phyloP scores from a whole-genome alignment of 2,888 invertebrate species.

The Hirudinaria manillensis region DNA sequence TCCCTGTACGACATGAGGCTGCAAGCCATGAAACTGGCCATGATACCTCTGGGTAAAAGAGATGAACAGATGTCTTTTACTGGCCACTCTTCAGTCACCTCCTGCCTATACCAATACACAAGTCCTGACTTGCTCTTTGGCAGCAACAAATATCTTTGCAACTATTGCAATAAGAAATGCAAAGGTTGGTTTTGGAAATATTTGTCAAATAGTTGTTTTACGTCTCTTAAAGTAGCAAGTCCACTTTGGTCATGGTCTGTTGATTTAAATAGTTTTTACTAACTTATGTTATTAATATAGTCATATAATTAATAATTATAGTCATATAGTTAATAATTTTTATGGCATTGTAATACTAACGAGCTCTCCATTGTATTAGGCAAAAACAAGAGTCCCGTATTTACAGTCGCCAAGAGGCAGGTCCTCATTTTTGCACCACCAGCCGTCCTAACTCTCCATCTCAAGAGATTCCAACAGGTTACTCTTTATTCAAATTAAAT shows the following conservation, averaged over 20 bases:
- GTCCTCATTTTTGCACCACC: constrained; percentile 79
- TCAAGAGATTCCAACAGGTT: constrained; percentile 87
- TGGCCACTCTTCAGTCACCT: constrained; percentile 61
- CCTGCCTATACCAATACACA: constrained; percentile 87
- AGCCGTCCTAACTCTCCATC: constrained; percentile 83
- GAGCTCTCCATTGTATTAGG: neutral
- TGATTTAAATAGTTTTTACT: neutral
- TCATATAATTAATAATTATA: neutral
- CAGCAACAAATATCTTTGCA: constrained; percentile 86
- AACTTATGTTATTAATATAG: neutral
- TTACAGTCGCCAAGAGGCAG: constrained; percentile 57
- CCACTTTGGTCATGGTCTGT: neutral
- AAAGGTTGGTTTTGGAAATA: neutral
- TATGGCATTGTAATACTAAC: neutral
- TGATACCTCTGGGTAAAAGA: neutral
- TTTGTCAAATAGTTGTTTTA: neutral
- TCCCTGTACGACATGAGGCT: too few relatives aligned
- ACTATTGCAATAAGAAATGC: constrained; percentile 66
- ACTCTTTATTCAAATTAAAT: neutral
- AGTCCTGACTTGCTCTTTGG: constrained; percentile 82
- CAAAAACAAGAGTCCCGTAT: constrained; percentile 47
- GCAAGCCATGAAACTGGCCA: constrained; percentile 6
- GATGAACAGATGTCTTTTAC: neutral
- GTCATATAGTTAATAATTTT: neutral
- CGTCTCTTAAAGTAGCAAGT: neutral